Evolutionary conservation across 1,140 invertebrate species (phyloP), one percentile per base, ranked within the genome.

Genomic region (Papilio polytes): DNA sequence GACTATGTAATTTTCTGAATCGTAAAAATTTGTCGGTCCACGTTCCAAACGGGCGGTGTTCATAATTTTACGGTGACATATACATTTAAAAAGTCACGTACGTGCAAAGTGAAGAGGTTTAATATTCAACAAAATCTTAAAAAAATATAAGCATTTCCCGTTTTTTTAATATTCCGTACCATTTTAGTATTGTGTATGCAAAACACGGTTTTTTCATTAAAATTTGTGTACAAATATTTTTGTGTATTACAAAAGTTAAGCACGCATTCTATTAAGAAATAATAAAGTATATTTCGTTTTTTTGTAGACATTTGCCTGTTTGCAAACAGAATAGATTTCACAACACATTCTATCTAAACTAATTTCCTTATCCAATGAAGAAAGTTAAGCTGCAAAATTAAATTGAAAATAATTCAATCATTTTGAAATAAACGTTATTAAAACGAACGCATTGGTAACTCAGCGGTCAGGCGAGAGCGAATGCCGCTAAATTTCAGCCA

Each of bases 121-220:
- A 70, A 70, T 70, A 70, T 70, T 70, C 26, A 70, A 70, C 26
- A 70, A 26, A 70, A 26, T 70, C 26, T 36, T 36, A 66, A 70
- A 66, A 70, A 70, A 70, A 15, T 8, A 70, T 26, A 18, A 36
- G 63, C 26, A 13, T 70, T 70, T 70, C 63, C 26, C 26, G 59
- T 12, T 31, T 70, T n/a, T 70, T 70, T 70, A 70, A 70, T 70
- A 70, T 70, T 36, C 63, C 63, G 53, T 70, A 70, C 63, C 63
- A 70, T 70, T 70, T 70, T 70, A 15, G 63, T 70, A 36, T 36
- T 70, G 63, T 70, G 63, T 70, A 36, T 70, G 26, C 63, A 8
- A 31, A 70, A 70, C 26, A 70, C 63, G 26, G 13, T 70, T 70
- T 70, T 26, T 70, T 70, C 26, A 70, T 70, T 70, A 70, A 70